Evolutionary conservation across 2,113 vertebrate genomes (phyloP).

Genomic region (Scytalopus superciliaris): DNA sequence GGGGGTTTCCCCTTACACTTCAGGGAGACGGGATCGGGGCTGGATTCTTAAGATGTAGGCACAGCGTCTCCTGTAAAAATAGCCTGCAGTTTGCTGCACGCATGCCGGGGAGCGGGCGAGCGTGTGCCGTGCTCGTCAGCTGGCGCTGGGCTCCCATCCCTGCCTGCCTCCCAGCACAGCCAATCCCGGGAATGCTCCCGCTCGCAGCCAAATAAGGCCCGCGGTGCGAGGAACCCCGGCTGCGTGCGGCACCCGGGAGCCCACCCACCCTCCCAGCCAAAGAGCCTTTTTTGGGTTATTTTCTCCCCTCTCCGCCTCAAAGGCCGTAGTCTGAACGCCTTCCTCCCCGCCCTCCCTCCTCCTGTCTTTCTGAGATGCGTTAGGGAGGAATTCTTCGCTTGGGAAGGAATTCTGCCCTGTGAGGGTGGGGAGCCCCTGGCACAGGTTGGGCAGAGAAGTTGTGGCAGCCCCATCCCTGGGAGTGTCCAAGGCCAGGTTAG

Average conservation of each 20-base stretch:
- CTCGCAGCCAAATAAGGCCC: conserved; percentile 58
- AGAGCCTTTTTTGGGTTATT: not conserved
- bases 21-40: not conserved
- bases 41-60: not conserved
- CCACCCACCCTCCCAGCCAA: not conserved
- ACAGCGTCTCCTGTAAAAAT: conserved; percentile 1
- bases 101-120: not conserved
- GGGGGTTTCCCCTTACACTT: not conserved
- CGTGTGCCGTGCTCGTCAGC: not conserved
- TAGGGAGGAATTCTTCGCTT: not conserved
- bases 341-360: not conserved
- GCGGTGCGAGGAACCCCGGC: not conserved
- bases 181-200: not conserved
- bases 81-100: conserved; percentile 7
- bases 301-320: not conserved
- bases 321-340: not conserved
- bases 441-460: not conserved
- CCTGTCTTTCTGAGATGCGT: not conserved
- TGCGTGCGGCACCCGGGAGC: not conserved
- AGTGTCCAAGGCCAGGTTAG: not conserved
- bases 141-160: not conserved
- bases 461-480: not conserved
- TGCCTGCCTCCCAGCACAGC: not conserved
- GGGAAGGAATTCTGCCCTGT: not conserved
- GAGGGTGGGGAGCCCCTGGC: not conserved